These are phyloP conservation scores for Spodoptera littoralis DNA, from an alignment of 2,888 invertebrate species.

Conservation along the genomic window DNA sequence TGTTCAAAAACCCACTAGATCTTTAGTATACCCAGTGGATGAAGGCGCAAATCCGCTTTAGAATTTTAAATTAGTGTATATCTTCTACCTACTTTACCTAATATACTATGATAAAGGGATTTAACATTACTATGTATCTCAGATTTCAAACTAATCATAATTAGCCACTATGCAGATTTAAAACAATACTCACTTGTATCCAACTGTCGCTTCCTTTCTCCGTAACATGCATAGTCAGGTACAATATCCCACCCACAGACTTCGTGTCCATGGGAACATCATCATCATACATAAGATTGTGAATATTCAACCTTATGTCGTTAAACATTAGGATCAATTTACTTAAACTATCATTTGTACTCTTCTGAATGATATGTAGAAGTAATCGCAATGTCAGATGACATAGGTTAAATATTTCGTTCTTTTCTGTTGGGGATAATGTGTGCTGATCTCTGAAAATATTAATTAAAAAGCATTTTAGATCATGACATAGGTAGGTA, in stretches of 20 bases:
- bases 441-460: constrained; percentile 61
- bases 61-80: too few relatives aligned
- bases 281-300: constrained; percentile 76
- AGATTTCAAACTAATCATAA: too few relatives aligned
- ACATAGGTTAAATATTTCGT: constrained; percentile 72
- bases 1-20: too few relatives aligned
- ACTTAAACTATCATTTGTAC: constrained; percentile 43
- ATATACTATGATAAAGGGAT: too few relatives aligned
- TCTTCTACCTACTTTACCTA: too few relatives aligned
- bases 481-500: too few relatives aligned
- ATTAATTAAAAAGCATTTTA: too few relatives aligned
- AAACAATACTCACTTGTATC: constrained; percentile 68
- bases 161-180: too few relatives aligned
- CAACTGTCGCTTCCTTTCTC: constrained; percentile 71
- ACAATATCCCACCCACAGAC: constrained; percentile 89
- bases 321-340: constrained; percentile 58
- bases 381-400: constrained; percentile 73
- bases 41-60: too few relatives aligned
- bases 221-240: constrained; percentile 82
- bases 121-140: too few relatives aligned
- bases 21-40: too few relatives aligned
- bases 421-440: constrained; percentile 77
- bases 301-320: constrained; percentile 60
- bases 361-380: constrained; percentile 74
- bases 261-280: constrained; percentile 91